A percentile compares a stretch with the other conserved stretches of the same genome.
Evolutionary conservation across 2,113 vertebrate species (phyloP).

Genomic region (Pterocles orientalis): DNA sequence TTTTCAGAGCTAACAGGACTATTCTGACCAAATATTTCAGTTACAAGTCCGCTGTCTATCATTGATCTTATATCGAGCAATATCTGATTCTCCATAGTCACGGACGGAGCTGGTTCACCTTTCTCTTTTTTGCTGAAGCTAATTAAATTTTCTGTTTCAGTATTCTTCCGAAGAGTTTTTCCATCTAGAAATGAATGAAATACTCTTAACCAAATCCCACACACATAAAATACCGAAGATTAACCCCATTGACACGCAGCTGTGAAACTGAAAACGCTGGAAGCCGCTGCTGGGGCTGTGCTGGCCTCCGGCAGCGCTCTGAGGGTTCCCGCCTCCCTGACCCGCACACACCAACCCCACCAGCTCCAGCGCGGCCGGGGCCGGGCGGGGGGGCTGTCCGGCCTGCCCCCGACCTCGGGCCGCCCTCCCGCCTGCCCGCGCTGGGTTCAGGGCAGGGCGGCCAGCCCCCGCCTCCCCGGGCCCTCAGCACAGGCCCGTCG

Average conservation of each 20-base stretch:
- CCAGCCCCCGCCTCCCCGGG: too few species aligned
- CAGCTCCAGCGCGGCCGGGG: too few species aligned
- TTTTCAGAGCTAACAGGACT: background rate
- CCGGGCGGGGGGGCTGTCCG: too few species aligned
- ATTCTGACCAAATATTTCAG: slow-evolving; percentile 12
- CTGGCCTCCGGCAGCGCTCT: too few species aligned
- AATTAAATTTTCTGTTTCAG: background rate
- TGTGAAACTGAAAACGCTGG: background rate
- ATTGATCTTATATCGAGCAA: background rate
- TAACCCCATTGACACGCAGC: background rate
- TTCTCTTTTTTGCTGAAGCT: background rate
- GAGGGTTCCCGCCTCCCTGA: too few species aligned
- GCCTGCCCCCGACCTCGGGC: too few species aligned
- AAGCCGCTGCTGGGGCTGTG: background rate
- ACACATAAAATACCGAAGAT: background rate
- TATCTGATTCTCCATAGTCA: slow-evolving; percentile 9
- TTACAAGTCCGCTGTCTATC: slow-evolving; percentile 12
- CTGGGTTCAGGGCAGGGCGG: too few species aligned
- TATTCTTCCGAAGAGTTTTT: background rate
- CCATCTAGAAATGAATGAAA: background rate
- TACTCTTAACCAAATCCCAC: background rate
- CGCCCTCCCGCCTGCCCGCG: too few species aligned
- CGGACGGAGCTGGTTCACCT: background rate
- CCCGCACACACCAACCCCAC: accelerated
- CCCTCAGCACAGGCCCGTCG: too few species aligned